Conservation (phyloP, 2,888 invertebrate species). For the Lasioglossum lativentre region DNA sequence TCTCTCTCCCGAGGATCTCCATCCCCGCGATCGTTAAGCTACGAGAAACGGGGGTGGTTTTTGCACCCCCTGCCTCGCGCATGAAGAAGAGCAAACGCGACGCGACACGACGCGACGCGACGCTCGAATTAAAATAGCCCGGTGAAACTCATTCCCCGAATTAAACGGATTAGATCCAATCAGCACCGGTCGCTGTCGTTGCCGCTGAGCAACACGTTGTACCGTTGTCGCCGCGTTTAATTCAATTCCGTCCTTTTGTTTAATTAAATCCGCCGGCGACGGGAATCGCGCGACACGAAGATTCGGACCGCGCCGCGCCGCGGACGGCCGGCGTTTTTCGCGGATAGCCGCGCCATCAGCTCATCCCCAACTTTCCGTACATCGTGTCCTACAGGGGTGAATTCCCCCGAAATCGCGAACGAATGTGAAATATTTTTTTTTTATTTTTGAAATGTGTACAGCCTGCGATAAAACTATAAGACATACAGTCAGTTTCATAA, state of each 20-base stretch:
- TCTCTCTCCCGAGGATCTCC: background rate
- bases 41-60: slow-evolving; percentile 24
- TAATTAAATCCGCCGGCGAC: slow-evolving; percentile 57
- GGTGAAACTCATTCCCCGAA: slow-evolving; percentile 82
- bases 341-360: background rate
- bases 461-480: too few species aligned
- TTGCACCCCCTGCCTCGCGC: background rate
- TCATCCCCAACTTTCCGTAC: background rate
- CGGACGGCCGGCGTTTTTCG: slow-evolving; percentile 18
- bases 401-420: background rate
- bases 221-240: slow-evolving; percentile 53
- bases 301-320: background rate
- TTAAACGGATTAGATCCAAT: slow-evolving; percentile 83
- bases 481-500: too few species aligned
- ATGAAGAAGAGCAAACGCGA: slow-evolving; percentile 60
- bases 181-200: slow-evolving; percentile 71
- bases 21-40: slow-evolving; percentile 47
- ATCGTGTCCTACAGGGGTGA: background rate
- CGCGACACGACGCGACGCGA: slow-evolving; percentile 46
- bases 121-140: slow-evolving; percentile 81
- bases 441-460: background rate
- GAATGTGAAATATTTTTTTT: background rate
- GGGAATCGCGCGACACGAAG: background rate
- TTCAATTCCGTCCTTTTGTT: slow-evolving; percentile 63
- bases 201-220: slow-evolving; percentile 59